Evolutionary conservation across 2,888 invertebrate species (phyloP), one percentile per base, ranked within the genome.

Genomic region (Crocallis elinguaria): DNA sequence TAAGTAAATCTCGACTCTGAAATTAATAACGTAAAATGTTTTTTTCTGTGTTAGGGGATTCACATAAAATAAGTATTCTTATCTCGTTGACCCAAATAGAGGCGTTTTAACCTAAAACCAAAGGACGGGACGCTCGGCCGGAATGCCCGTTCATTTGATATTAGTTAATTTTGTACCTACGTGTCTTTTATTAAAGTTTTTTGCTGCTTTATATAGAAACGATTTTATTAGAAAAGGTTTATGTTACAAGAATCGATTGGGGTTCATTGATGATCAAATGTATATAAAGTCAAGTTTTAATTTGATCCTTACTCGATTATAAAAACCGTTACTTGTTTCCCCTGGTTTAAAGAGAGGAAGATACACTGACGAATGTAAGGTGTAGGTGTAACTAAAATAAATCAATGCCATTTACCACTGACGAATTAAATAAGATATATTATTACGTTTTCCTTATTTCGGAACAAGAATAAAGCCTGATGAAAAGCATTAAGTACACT

Each of bases 81-180:
- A 77, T 75, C 74, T 72, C 56, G 61, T 64, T 73, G 77, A 75
- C 76, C 77, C 64, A 68, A 69, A 77, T 73, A 70, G 57, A 65
- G 58, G 56, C 51, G 66, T 67, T 71, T 73, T 70, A 72, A 68
- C 74, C 71, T 73, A 69, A 74, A 73, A 73, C 60, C 58, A 66
- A 57, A 57, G 65, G 53, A 52, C 58, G 60, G 55, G 27, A 33
- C 42, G 36, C 32, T 23, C n/a, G 29, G n/a, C 36, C 32, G 35
- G 52, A 50, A 48, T 51, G 52, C 45, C 32, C 46, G 55, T 50
- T 66, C 48, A 57, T 49, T 63, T 51, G 56, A 38, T 51, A 49
- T 60, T 52, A 62, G 44, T 64, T 57, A 51, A 60, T 62, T 60
- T 55, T 49, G 51, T 44, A 29, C 17, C 27, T 37, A 46, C 36